Percentiles rank a stretch among this genome's conserved stretches.
phyloP scores from a whole-genome alignment of 2,888 invertebrate genomes.

The Gastrophysa polygoni region DNA sequence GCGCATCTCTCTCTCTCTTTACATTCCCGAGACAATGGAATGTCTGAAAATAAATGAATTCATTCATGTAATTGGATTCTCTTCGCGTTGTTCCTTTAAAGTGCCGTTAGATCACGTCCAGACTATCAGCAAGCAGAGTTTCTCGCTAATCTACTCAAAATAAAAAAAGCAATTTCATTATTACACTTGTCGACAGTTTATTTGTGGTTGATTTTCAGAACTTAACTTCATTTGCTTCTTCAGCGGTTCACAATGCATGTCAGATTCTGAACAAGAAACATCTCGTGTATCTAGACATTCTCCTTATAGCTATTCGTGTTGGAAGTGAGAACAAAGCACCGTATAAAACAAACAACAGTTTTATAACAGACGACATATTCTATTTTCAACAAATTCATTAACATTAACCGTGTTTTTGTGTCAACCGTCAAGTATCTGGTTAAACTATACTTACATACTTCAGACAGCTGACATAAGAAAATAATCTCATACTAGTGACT shows the following conservation, averaged over 20 bases:
- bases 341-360: constrained; percentile 16
- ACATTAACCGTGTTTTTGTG: constrained; percentile 19
- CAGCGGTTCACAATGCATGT: too few species aligned
- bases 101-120: constrained; percentile 2
- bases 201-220: too few species aligned
- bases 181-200: too few species aligned
- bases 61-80: constrained; percentile 10
- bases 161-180: too few species aligned
- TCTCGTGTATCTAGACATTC: too few species aligned
- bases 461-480: too few species aligned
- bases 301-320: too few species aligned
- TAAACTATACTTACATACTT: too few species aligned
- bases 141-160: too few species aligned
- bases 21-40: constrained; percentile 14
- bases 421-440: constrained; percentile 6
- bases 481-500: too few species aligned
- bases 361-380: constrained; percentile 5
- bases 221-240: too few species aligned
- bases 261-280: too few species aligned
- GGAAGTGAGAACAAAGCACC: not conserved
- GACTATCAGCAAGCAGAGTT: not conserved
- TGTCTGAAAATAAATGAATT: constrained; percentile 13
- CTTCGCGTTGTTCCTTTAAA: constrained; percentile 4
- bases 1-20: constrained; percentile 8
- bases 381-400: constrained; percentile 12